Percentiles rank a stretch among this genome's conserved stretches.
Evolutionary conservation across 2,888 invertebrate species (phyloP).

Genomic region (Philhelius pedissequus): DNA sequence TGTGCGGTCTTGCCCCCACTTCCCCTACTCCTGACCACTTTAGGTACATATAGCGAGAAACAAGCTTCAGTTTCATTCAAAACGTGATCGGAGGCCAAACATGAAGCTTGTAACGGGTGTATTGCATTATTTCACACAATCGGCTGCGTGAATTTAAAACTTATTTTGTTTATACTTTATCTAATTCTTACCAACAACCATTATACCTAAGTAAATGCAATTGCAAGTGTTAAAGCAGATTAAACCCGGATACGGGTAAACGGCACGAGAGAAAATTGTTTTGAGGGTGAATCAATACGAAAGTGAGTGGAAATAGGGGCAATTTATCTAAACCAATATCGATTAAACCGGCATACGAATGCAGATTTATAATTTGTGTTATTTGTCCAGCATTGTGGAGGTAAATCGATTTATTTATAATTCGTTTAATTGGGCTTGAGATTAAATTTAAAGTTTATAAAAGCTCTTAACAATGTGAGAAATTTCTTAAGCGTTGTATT

Average conservation of each 20-base stretch:
- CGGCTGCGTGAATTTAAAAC: not conserved
- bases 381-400: not conserved
- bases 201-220: too few relatives aligned
- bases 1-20: too few relatives aligned
- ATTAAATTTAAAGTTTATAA: too few relatives aligned
- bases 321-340: slow-evolving; percentile 21
- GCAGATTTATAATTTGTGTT: slow-evolving; percentile 4
- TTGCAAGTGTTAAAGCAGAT: slow-evolving; percentile 35
- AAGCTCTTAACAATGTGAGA: not conserved
- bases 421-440: too few relatives aligned
- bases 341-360: slow-evolving; percentile 25
- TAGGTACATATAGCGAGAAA: not conserved
- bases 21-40: not conserved
- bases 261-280: not conserved
- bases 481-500: too few relatives aligned
- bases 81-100: slow-evolving; percentile 47
- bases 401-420: slow-evolving; percentile 16
- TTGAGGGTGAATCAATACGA: slow-evolving; percentile 46
- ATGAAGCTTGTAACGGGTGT: slow-evolving; percentile 16
- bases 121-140: not conserved
- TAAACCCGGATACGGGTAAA: slow-evolving; percentile 6
- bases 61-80: slow-evolving; percentile 32
- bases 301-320: slow-evolving; percentile 33
- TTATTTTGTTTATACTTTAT: slow-evolving; percentile 23
- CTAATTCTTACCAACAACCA: not conserved